Base-by-base conservation (phyloP, 2,888 invertebrate species). In the Polietes domitor region DNA sequence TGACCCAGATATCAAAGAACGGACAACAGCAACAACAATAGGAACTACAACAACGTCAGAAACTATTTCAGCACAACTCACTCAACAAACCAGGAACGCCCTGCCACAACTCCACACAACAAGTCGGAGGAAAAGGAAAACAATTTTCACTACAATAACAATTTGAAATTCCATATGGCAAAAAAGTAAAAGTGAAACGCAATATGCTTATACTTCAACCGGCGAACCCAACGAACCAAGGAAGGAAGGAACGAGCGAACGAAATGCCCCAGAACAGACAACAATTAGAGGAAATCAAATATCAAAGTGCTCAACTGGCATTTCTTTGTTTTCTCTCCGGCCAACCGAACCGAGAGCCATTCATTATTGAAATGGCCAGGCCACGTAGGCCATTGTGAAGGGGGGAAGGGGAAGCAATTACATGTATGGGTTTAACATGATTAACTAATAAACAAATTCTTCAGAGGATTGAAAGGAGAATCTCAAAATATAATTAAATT, bases 161-260 rank as follows among this genome's bases (percentile, higher is more conserved):
- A 80, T 80, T 81, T 81, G 81, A 84, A 84, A 84, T 81, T 81
- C 84, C 84, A 84, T 84, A 84, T 84, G 84, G 84, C 80, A 83
- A 78, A 85, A 87, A 85, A 90, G 90, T 88, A 89, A 90, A 90
- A 89, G 89, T 90, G 90, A 90, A 90, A 90, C 90, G 90, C 89
- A 90, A 90, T 90, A 90, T 88, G 88, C 83, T 88, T 86, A 88
- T 88, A n/a, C n/a, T n/a, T n/a, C n/a, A 88, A 89, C 85, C 43
- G 43, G 41, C 43, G 19, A 68, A 68, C 10, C 43, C n/a, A n/a
- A n/a, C n/a, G n/a, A n/a, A n/a, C n/a, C n/a, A n/a, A n/a, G n/a
- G 53, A 68, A 21, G 43, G 41, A 68, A 43, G 4, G 37, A 19
- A 41, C 19, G 17, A 5, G 10, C n/a, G 26, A 72, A 68, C 65